Evolutionary conservation across 2,888 invertebrate genomes (phyloP).

Genomic region (Aphodius sticticus): DNA sequence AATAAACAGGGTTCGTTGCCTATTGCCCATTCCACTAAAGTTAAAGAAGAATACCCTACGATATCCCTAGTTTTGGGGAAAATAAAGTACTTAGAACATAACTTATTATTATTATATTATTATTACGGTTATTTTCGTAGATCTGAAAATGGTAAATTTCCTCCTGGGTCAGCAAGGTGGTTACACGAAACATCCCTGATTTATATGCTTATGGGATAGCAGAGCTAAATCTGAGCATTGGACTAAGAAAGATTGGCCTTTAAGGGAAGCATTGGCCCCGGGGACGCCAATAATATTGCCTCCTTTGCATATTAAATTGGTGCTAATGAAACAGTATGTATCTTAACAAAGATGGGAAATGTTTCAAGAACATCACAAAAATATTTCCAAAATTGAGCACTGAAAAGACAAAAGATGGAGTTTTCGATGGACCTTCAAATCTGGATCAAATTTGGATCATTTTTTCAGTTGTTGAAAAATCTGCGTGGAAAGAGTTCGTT

Average conservation of each 20-base stretch:
- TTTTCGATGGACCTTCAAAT: slow-evolving; percentile 19
- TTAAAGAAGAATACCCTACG: slow-evolving; percentile 28
- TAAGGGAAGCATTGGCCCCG: background rate
- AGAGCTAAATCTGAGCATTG: slow-evolving; percentile 10
- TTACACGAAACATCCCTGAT: slow-evolving; percentile 9
- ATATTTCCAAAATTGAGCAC: slow-evolving; percentile 56
- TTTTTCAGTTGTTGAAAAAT: slow-evolving; percentile 26
- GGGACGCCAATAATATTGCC: slow-evolving; percentile 6
- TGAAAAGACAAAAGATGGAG: slow-evolving; percentile 7
- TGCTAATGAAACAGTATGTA: slow-evolving; percentile 14
- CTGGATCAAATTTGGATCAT: too few relatives aligned
- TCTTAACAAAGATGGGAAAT: background rate
- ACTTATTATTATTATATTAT: too few relatives aligned
- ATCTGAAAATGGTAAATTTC: too few relatives aligned
- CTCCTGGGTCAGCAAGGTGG: too few relatives aligned
- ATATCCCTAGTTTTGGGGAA: slow-evolving; percentile 10
- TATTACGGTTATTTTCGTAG: background rate
- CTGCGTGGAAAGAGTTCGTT: slow-evolving; percentile 14
- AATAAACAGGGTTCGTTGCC: slow-evolving; percentile 29
- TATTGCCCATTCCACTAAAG: slow-evolving; percentile 20
- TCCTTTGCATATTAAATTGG: background rate
- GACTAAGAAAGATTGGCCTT: background rate
- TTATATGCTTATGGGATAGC: slow-evolving; percentile 15
- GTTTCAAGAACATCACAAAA: slow-evolving; percentile 9
- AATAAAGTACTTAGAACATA: slow-evolving; percentile 9